phyloP scores from a whole-genome alignment of 2,888 invertebrate species.

The Plebejus melissa region DNA sequence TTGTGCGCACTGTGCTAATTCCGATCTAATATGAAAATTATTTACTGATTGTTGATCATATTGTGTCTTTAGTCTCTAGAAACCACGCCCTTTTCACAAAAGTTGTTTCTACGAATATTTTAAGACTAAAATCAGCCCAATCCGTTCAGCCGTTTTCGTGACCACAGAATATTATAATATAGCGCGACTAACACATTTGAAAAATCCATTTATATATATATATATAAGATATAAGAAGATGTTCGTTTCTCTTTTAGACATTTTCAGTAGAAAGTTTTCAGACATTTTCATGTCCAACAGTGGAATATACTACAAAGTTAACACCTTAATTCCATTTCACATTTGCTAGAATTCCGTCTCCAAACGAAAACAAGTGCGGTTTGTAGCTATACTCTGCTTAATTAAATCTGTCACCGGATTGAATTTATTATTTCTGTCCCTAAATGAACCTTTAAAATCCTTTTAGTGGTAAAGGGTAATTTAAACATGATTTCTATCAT shows the following conservation, averaged over 20 bases:
- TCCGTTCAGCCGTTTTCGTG: no score
- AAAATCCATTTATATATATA: no score
- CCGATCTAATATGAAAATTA: no score
- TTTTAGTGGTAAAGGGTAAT: not conserved
- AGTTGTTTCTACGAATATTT: not conserved
- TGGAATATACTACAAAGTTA: not conserved
- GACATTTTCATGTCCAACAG: not conserved
- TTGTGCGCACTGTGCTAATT: no score
- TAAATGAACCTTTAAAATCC: not conserved
- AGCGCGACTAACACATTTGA: no score
- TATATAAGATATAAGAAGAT: no score
- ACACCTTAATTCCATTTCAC: not conserved
- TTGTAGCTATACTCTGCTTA: not conserved
- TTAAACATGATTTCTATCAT: not conserved
- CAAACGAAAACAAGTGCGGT: not conserved
- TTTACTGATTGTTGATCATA: no score
- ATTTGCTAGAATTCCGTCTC: not conserved
- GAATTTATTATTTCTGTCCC: not conserved
- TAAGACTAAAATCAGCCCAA: no score
- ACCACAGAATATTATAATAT: no score
- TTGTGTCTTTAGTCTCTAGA: not conserved
- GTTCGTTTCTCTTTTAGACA: no score
- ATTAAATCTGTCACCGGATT: slow-evolving; percentile 6
- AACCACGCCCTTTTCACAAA: not conserved
- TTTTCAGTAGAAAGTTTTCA: no score